These are phyloP conservation scores for Rhipidura dahli DNA, from an alignment of 2,113 vertebrate species.

Conservation along the genomic window DNA sequence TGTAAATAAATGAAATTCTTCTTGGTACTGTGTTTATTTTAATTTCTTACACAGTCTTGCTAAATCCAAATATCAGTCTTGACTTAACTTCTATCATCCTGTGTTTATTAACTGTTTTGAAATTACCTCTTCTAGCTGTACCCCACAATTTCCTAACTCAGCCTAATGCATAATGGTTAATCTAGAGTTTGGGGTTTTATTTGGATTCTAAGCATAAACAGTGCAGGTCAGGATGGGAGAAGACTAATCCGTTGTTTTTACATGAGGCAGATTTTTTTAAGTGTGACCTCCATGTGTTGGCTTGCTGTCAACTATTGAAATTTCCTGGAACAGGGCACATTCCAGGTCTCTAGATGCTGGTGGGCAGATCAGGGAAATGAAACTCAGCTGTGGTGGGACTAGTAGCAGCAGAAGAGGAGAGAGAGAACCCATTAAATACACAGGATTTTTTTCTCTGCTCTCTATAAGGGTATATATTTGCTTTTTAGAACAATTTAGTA, in stretches of 20 bases:
- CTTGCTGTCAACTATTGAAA: conserved; percentile 36
- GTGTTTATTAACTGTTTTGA: conserved; percentile 2
- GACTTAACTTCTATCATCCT: neutral
- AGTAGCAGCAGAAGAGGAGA: neutral
- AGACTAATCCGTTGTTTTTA: conserved; percentile 34
- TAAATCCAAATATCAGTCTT: neutral
- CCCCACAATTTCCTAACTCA: neutral
- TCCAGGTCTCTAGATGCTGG: conserved; percentile 45
- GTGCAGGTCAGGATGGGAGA: neutral
- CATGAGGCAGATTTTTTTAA: conserved; percentile 21
- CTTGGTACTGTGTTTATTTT: conserved; percentile 6
- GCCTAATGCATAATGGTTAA: neutral
- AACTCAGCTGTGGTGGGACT: conserved; percentile 34
- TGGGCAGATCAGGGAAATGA: conserved; percentile 44
- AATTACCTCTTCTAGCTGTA: neutral
- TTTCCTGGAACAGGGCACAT: conserved; percentile 46
- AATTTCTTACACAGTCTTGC: neutral
- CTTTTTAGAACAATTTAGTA: neutral
- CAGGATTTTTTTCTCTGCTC: neutral
- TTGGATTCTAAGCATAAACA: conserved; percentile 28
- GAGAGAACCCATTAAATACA: neutral
- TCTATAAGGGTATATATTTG: neutral
- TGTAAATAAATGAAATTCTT: neutral
- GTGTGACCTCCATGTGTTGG: conserved; percentile 44
- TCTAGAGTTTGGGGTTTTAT: neutral